These are phyloP conservation scores for Gastrophryne carolinensis DNA, from an alignment of 2,797 vertebrate genomes.

Conservation along the genomic window DNA sequence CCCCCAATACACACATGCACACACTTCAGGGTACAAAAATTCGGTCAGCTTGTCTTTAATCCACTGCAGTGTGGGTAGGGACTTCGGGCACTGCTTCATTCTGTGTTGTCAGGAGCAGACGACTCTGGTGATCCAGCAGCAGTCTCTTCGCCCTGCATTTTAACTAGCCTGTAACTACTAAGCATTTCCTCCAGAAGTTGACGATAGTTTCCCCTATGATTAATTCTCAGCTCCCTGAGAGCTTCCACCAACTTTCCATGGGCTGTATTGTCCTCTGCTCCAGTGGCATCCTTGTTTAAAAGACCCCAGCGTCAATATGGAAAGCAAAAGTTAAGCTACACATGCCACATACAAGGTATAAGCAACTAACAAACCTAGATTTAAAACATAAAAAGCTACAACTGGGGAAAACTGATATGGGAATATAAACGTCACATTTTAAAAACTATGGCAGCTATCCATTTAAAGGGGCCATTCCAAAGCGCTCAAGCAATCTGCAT, in stretches of 20 bases:
- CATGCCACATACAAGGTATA: neutral
- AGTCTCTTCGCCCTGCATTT: conserved; percentile 72
- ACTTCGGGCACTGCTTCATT: conserved; percentile 59
- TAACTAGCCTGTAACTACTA: conserved; percentile 82
- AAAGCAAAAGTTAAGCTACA: conserved; percentile 56
- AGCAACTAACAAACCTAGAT: too few relatives aligned
- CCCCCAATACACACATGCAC: too few relatives aligned
- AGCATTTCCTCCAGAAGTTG: conserved; percentile 94
- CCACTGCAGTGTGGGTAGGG: conserved; percentile 61
- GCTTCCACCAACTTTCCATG: conserved; percentile 91
- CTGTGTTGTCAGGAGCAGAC: conserved; percentile 68
- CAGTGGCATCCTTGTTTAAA: conserved; percentile 86
- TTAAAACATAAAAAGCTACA: too few relatives aligned
- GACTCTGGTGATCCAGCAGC: conserved; percentile 66
- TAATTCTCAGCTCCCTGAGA: conserved; percentile 95
- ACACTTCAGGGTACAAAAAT: too few relatives aligned
- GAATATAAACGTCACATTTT: too few relatives aligned
- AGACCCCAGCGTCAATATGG: conserved; percentile 91
- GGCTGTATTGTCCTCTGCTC: conserved; percentile 78
- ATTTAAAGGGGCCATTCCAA: too few relatives aligned
- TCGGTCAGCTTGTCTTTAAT: too few relatives aligned
- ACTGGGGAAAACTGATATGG: too few relatives aligned
- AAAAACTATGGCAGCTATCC: too few relatives aligned
- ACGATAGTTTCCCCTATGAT: conserved; percentile 96
- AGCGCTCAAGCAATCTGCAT: too few relatives aligned